Conservation (phyloP, 2,888 invertebrate genomes). For the Eilema caniola region DNA sequence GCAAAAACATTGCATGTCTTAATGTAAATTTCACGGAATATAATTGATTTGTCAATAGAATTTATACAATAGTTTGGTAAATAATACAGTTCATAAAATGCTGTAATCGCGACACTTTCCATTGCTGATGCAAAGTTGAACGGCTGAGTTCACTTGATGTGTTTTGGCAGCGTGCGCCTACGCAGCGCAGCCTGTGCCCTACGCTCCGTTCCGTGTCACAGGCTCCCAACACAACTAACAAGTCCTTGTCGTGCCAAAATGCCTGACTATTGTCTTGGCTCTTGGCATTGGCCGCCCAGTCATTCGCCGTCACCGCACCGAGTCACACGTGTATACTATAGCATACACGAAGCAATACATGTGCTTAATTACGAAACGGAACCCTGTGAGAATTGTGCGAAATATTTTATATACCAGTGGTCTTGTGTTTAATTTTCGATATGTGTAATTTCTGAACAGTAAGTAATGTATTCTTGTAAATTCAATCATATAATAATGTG, state of each 20-base stretch:
- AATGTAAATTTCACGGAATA: background rate
- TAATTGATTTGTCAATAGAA: background rate
- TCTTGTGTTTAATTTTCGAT: constrained; percentile 23
- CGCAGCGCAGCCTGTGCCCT: constrained; percentile 49
- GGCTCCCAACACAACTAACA: constrained; percentile 31
- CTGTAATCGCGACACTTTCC: constrained; percentile 31
- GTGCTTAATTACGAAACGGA: constrained; percentile 52
- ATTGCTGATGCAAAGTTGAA: constrained; percentile 28
- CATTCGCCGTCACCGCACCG: constrained; percentile 48
- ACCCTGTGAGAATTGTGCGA: constrained; percentile 42
- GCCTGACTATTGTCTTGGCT: constrained; percentile 56
- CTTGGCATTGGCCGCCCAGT: constrained; percentile 63
- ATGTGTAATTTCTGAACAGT: constrained; percentile 33
- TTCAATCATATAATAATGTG: background rate
- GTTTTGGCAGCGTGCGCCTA: constrained; percentile 41
- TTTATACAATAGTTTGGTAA: constrained; percentile 9
- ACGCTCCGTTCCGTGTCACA: constrained; percentile 65
- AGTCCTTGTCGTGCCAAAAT: constrained; percentile 67
- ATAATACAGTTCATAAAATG: background rate
- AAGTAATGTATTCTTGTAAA: constrained; percentile 30
- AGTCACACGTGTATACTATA: constrained; percentile 45
- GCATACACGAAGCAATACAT: constrained; percentile 43
- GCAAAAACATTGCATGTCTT: background rate
- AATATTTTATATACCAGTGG: constrained; percentile 22
- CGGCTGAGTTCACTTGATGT: constrained; percentile 11